Conservation (phyloP, 2,888 invertebrate genomes). For the Peribatodes rhomboidaria region DNA sequence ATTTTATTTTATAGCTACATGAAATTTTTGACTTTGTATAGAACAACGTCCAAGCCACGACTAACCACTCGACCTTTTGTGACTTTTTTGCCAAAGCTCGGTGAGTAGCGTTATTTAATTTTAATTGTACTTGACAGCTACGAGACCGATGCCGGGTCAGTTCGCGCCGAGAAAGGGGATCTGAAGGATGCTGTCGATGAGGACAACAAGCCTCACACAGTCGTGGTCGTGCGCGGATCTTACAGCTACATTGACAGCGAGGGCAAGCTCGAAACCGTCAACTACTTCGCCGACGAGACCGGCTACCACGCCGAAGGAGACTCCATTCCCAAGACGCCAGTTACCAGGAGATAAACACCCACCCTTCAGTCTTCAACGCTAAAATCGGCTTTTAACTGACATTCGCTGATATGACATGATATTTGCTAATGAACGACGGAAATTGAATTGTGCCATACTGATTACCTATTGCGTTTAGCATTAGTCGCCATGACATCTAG, state of each 20-base stretch:
- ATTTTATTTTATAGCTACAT: too few species aligned
- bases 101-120: background rate
- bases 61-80: too few species aligned
- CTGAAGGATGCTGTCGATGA: slow-evolving; percentile 74
- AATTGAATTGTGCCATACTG: slow-evolving; percentile 7
- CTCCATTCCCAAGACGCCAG: slow-evolving; percentile 85
- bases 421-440: slow-evolving; percentile 17
- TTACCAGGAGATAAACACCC: slow-evolving; percentile 54
- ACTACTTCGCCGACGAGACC: slow-evolving; percentile 87
- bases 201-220: slow-evolving; percentile 85
- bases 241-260: slow-evolving; percentile 85
- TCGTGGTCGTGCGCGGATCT: slow-evolving; percentile 87
- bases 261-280: slow-evolving; percentile 81
- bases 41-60: too few species aligned
- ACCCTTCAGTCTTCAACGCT: slow-evolving; percentile 14
- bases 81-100: background rate
- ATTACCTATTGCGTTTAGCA: background rate
- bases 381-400: background rate
- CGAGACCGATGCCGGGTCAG: slow-evolving; percentile 86
- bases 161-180: slow-evolving; percentile 80
- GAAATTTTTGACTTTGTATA: too few species aligned
- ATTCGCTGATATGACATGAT: slow-evolving; percentile 1
- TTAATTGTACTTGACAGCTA: slow-evolving; percentile 56
- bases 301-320: slow-evolving; percentile 88
- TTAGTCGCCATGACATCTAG: slow-evolving; percentile 6